Percentiles rank a stretch among this genome's conserved stretches.
These are phyloP conservation scores for Auanema freiburgensis DNA, from an alignment of 2,888 invertebrate genomes.

Conservation along the genomic window DNA sequence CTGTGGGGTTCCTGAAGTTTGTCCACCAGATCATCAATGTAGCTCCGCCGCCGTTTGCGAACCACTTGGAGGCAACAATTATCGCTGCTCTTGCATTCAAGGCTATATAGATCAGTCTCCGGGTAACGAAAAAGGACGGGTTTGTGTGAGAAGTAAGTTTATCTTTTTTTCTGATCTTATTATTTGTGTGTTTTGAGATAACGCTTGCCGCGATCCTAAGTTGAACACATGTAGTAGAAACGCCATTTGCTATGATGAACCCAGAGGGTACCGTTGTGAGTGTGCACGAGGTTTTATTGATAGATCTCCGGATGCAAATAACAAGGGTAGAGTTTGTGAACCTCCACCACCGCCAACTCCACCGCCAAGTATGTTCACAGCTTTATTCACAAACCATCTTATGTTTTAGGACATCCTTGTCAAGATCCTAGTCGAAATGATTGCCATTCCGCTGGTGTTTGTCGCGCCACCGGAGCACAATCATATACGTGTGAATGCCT, in stretches of 20 bases:
- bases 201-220: constrained; percentile 62
- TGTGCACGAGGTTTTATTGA: constrained; percentile 60
- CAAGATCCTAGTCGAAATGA: constrained; percentile 62
- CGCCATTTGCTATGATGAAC: constrained; percentile 62
- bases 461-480: constrained; percentile 57
- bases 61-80: constrained; percentile 61
- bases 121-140: constrained; percentile 46
- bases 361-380: constrained; percentile 40
- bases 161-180: neutral
- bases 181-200: constrained; percentile 38
- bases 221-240: constrained; percentile 63
- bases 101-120: constrained; percentile 62
- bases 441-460: constrained; percentile 60
- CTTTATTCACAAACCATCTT: constrained; percentile 2
- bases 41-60: constrained; percentile 63
- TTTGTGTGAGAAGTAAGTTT: constrained; percentile 59
- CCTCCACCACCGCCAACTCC: constrained; percentile 55
- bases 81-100: constrained; percentile 63
- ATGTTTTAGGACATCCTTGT: constrained; percentile 55
- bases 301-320: constrained; percentile 50
- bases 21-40: constrained; percentile 63
- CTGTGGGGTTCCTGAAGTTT: constrained; percentile 61
- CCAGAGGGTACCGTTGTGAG: constrained; percentile 60
- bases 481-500: constrained; percentile 63
- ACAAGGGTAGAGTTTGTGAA: constrained; percentile 61